Base-by-base conservation (phyloP, 1,140 invertebrate species). In the Papilio dardanus region DNA sequence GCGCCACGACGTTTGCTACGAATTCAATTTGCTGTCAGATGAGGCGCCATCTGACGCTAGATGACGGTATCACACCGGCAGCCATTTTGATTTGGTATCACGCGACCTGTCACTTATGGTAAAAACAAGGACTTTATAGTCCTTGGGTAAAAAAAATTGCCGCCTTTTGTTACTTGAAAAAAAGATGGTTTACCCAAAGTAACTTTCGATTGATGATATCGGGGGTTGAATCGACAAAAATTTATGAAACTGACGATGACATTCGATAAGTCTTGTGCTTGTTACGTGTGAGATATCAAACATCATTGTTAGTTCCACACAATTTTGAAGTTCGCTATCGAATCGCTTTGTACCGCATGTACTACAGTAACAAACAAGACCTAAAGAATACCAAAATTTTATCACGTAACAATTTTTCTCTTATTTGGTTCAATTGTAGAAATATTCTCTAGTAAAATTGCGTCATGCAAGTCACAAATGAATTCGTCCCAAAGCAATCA, bases 11-110 rank as follows among this genome's bases (percentile, higher is more conserved):
- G 73, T 77, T 76, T 74, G 80, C 74, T 62, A 77, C 74, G 81
- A 80, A 84, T 84, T 82, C 82, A 84, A 84, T 84, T 84, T 80
- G 76, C 66, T 16, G 42, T 46, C 42, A 46, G 42, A 46, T 46
- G 50, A 21, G 50, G 50, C 50, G 50, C 19, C 50, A 54, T 54
- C 50, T 54, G 50, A 54, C 50, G 50, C 7, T 21, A 12, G 4
- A 46, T n/a, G 42, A 46, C 42, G 19, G 6, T 21, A 24, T 54
- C 50, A 54, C 50, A 54, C 46, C 16, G 50, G 21, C 54, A 28
- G 54, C 21, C 54, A 28, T 58, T 58, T 28, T 58, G 54, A 58
- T 58, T 58, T 58, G 54, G 24, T 58, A 24, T 58, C 21, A 58
- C 24, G 54, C 21, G 21, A 58, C 28, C 7, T 58, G 54, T 58